Evolutionary conservation across 2,113 vertebrate species (phyloP).

Genomic region (Prunella himalayana): DNA sequence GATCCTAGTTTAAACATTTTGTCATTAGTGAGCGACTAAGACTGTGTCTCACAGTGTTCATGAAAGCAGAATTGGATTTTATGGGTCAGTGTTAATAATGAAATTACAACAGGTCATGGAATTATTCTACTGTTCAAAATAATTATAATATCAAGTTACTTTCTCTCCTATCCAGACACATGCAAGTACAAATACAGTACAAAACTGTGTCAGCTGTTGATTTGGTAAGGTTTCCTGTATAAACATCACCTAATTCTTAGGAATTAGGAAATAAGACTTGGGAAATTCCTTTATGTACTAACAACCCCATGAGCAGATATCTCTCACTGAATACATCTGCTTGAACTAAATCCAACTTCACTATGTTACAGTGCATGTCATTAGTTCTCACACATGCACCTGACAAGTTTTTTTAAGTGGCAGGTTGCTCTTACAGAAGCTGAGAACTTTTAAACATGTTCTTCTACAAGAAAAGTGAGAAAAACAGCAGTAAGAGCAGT

Average conservation of each 20-base stretch:
- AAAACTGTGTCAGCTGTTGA: neutral
- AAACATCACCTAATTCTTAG: neutral
- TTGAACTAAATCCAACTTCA: neutral
- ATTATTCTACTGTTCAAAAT: neutral
- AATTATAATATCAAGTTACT: neutral
- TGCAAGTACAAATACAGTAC: neutral
- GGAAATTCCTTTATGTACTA: neutral
- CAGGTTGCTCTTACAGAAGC: neutral
- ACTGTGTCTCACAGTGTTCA: neutral
- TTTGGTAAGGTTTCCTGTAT: neutral
- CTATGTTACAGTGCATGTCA: rapidly evolving
- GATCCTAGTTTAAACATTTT: neutral
- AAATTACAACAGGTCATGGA: neutral
- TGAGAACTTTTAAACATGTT: neutral
- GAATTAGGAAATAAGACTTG: neutral
- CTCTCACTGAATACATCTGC: neutral
- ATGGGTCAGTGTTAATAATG: neutral
- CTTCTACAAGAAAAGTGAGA: neutral
- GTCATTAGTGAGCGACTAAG: neutral
- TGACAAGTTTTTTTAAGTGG: neutral
- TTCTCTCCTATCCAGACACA: neutral
- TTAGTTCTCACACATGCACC: neutral
- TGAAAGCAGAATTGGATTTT: neutral
- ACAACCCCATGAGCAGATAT: neutral
- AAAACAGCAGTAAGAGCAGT: neutral